A percentile compares a stretch with the other conserved stretches of the same genome.
These are phyloP conservation scores for Protophormia terraenovae DNA, from an alignment of 2,888 invertebrate species.

Conservation along the genomic window DNA sequence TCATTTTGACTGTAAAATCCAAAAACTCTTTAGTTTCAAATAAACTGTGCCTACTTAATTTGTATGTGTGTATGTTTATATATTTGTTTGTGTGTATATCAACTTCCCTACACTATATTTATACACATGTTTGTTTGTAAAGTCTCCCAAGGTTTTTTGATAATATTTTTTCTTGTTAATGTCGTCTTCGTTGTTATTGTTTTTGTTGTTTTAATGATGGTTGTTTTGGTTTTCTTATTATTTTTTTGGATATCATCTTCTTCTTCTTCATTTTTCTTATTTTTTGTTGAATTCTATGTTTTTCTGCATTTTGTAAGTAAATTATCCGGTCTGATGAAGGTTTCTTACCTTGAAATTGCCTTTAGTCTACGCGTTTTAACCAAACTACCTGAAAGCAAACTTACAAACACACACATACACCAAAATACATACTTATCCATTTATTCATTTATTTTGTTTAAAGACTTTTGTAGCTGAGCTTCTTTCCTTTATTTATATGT, in stretches of 20 bases:
- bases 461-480: background rate
- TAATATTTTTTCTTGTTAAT: constrained; percentile 30
- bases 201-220: constrained; percentile 39
- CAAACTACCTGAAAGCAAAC: constrained; percentile 17
- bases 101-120: background rate
- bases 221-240: constrained; percentile 41
- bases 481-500: background rate
- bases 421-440: constrained; percentile 17
- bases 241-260: constrained; percentile 8
- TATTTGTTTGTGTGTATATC: background rate
- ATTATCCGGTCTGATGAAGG: constrained; percentile 68
- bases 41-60: no score
- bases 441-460: constrained; percentile 33
- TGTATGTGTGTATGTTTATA: no score
- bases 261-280: background rate
- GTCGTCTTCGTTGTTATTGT: no score
- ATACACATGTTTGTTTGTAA: background rate
- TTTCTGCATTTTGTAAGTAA: constrained; percentile 55
- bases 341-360: constrained; percentile 68
- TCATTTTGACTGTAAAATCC: no score
- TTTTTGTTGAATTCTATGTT: constrained; percentile 19
- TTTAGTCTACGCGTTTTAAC: constrained; percentile 35
- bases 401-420: background rate
- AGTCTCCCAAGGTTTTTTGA: background rate
- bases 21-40: no score